A percentile compares a stretch with the other conserved stretches of the same genome.
Evolutionary conservation across 2,888 invertebrate species (phyloP).

Genomic region (Ferrisia virgata): DNA sequence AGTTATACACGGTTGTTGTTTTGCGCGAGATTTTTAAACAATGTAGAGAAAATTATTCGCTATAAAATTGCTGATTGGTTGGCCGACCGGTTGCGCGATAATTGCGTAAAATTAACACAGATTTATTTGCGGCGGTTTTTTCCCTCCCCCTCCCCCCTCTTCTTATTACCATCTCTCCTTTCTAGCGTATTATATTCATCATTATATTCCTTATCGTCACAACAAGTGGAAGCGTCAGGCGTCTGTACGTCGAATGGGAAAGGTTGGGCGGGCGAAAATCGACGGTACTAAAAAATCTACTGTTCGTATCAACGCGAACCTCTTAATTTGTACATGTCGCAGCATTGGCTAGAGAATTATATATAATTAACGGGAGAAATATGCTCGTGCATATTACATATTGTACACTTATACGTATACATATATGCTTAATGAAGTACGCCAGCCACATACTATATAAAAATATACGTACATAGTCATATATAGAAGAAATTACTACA

Average conservation of each 20-base stretch:
- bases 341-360: neutral
- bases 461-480: too few relatives aligned
- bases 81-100: neutral
- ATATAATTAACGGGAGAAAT: neutral
- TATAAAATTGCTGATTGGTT: neutral
- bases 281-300: neutral
- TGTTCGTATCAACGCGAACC: neutral
- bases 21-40: constrained; percentile 9
- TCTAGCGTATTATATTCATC: too few relatives aligned
- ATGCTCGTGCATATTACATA: neutral
- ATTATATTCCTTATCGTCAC: neutral
- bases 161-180: too few relatives aligned
- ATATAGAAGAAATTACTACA: too few relatives aligned
- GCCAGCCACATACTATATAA: too few relatives aligned
- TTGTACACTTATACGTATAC: too few relatives aligned
- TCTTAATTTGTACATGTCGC: neutral
- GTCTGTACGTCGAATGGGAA: neutral
- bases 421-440: too few relatives aligned
- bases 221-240: neutral
- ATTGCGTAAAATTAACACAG: neutral
- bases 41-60: constrained; percentile 4
- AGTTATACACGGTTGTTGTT: neutral
- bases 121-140: constrained; percentile 3
- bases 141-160: neutral
- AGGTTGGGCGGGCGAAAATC: neutral